phyloP scores from a whole-genome alignment of 2,113 vertebrate genomes.

The Bettongia penicillata region DNA sequence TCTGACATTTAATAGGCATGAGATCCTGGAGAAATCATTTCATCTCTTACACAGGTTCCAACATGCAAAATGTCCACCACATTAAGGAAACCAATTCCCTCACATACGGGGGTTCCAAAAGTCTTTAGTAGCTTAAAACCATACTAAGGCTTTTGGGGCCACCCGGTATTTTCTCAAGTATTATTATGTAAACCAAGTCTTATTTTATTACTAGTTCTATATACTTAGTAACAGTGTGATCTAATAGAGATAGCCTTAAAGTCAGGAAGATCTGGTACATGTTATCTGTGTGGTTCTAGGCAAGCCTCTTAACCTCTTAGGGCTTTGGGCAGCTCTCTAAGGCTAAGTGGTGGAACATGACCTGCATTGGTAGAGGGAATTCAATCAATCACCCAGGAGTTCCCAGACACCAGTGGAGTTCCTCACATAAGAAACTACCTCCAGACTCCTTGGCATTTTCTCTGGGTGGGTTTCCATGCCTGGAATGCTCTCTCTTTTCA shows the following conservation, averaged over 20 bases:
- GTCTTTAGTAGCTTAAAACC: neutral
- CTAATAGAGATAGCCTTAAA: neutral
- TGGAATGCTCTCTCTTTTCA: neutral
- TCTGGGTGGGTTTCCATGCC: neutral
- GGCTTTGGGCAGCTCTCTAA: neutral
- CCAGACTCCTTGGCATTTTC: neutral
- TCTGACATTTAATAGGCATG: neutral
- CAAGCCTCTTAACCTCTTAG: neutral
- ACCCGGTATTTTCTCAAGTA: neutral
- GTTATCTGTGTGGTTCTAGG: neutral
- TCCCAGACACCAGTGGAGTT: neutral
- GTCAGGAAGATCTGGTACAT: neutral
- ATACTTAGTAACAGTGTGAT: neutral
- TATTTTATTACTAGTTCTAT: neutral
- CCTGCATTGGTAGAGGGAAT: neutral
- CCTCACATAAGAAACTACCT: neutral
- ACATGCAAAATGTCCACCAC: neutral
- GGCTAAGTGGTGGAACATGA: neutral
- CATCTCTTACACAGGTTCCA: neutral
- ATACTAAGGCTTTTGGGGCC: neutral
- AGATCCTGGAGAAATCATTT: neutral
- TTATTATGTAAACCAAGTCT: neutral
- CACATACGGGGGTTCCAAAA: neutral
- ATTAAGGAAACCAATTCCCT: neutral
- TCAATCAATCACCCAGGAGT: neutral